Conservation (phyloP, 2,888 invertebrate species). For the Epiblema foenella region DNA sequence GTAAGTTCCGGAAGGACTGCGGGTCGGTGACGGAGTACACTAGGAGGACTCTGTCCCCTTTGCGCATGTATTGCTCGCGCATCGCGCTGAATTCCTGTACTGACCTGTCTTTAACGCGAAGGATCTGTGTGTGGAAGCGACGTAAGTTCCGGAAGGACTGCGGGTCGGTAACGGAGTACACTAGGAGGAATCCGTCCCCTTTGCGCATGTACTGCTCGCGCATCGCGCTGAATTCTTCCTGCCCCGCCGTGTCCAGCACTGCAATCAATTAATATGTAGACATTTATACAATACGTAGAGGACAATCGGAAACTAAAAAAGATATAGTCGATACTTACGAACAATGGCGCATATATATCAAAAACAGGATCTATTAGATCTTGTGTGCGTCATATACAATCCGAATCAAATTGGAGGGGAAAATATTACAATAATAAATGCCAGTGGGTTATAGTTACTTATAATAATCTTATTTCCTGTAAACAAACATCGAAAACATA, state of each 20-base stretch:
- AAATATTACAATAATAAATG: no score
- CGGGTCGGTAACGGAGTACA: slow-evolving; percentile 96
- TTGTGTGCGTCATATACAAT: no score
- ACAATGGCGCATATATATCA: no score
- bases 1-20: slow-evolving; percentile 95
- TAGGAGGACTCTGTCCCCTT: slow-evolving; percentile 96
- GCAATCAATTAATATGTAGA: background rate
- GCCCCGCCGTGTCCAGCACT: slow-evolving; percentile 97
- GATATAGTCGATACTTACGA: no score
- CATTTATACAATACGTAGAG: background rate
- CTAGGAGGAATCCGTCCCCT: slow-evolving; percentile 96
- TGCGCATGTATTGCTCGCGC: slow-evolving; percentile 94
- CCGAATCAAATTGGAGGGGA: no score
- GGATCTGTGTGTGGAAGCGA: slow-evolving; percentile 95
- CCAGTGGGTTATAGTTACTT: no score
- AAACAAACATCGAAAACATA: no score
- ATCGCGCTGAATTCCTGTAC: slow-evolving; percentile 16
- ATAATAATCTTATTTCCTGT: no score
- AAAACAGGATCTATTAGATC: no score
- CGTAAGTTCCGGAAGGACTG: slow-evolving; percentile 95
- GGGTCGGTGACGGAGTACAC: slow-evolving; percentile 97
- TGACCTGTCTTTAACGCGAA: slow-evolving; percentile 92
- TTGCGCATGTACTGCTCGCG: slow-evolving; percentile 96
- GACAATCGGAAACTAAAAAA: no score
- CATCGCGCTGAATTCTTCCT: slow-evolving; percentile 98